phyloP scores from a whole-genome alignment of 2,888 invertebrate species.

The Melieria crassipennis region DNA sequence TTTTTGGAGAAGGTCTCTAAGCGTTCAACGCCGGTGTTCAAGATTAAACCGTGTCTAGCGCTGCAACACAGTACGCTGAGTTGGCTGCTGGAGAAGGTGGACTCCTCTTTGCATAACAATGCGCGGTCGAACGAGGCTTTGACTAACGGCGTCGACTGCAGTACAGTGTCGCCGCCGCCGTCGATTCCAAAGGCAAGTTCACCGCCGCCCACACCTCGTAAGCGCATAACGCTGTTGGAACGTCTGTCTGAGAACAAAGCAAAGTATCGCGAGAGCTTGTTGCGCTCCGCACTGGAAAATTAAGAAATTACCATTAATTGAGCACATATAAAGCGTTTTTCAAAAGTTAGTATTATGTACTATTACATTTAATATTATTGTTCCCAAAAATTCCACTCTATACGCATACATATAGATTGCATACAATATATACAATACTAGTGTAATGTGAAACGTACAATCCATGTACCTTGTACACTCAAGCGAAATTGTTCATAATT shows the following conservation, averaged over 20 bases:
- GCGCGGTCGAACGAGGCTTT: neutral
- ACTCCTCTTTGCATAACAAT: conserved; percentile 42
- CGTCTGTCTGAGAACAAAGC: conserved; percentile 43
- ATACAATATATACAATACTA: conserved; percentile 1
- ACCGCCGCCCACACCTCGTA: conserved; percentile 47
- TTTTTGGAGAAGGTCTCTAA: conserved; percentile 62
- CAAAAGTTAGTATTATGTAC: neutral
- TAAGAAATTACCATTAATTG: conserved; percentile 26
- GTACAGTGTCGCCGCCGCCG: conserved; percentile 43
- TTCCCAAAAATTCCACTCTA: neutral
- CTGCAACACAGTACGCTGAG: conserved; percentile 51
- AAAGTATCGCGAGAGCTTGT: conserved; percentile 37
- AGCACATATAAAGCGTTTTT: neutral
- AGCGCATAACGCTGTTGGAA: conserved; percentile 43
- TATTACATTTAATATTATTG: conserved; percentile 24
- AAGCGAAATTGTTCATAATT: conserved; percentile 23
- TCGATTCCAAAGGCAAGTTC: conserved; percentile 41
- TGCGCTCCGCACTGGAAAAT: conserved; percentile 41
- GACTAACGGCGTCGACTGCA: conserved; percentile 1
- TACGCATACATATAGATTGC: neutral
- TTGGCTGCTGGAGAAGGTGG: conserved; percentile 60
- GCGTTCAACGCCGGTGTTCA: conserved; percentile 50
- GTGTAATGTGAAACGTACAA: conserved; percentile 29
- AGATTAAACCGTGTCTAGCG: conserved; percentile 48
- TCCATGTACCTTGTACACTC: conserved; percentile 31